Percentiles rank a stretch among this genome's conserved stretches.
Conservation (phyloP, 2,113 vertebrate genomes). For the Sceloporus undulatus region DNA sequence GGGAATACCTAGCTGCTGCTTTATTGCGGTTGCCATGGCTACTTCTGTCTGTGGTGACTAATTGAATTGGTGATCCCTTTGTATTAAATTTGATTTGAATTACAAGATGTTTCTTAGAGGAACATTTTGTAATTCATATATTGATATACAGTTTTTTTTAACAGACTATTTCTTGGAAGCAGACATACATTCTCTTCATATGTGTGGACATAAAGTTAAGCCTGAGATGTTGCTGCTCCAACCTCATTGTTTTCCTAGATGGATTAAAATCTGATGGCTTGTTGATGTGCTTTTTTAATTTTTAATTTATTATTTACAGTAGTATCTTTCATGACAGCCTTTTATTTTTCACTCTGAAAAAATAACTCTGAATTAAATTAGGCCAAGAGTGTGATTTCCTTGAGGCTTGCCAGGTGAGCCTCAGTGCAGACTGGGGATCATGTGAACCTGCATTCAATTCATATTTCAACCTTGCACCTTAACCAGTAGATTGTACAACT, state of each 20-base stretch:
- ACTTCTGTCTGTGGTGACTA: slow-evolving; percentile 8
- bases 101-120: neutral
- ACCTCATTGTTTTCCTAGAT: neutral
- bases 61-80: slow-evolving; percentile 11
- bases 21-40: slow-evolving; percentile 31
- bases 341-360: neutral
- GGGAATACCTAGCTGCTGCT: slow-evolving; percentile 25
- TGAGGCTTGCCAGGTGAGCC: neutral
- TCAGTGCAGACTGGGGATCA: neutral
- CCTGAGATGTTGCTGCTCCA: neutral
- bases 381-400: neutral
- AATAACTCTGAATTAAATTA: neutral
- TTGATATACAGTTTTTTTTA: neutral
- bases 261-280: neutral
- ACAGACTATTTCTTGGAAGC: neutral
- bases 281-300: neutral
- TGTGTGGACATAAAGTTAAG: neutral
- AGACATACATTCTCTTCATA: slow-evolving; percentile 23
- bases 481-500: neutral
- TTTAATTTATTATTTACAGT: neutral
- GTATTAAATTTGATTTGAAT: neutral
- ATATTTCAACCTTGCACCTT: neutral
- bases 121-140: neutral
- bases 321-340: neutral
- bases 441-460: neutral